phyloP scores from a whole-genome alignment of 2,797 vertebrate genomes.

The Spinibarbus caldwelli region DNA sequence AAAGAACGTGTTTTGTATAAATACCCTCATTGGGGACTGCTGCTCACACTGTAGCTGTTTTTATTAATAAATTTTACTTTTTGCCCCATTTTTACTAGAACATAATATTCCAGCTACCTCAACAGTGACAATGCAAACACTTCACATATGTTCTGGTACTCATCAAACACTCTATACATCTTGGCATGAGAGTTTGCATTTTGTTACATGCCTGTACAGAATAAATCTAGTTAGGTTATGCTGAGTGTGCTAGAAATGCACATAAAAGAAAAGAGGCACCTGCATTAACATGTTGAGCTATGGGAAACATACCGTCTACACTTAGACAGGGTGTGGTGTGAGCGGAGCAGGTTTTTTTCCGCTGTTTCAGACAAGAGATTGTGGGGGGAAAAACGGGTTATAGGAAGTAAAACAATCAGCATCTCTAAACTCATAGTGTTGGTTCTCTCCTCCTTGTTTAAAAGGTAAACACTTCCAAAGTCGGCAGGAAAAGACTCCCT shows the following conservation, averaged over 20 bases:
- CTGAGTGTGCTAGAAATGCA: constrained; percentile 58
- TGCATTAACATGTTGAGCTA: constrained; percentile 43
- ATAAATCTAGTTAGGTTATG: constrained; percentile 18
- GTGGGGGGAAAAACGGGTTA: constrained; percentile 58
- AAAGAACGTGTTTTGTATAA: not conserved
- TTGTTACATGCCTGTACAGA: not conserved
- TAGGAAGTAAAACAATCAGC: constrained; percentile 68
- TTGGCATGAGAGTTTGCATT: constrained; percentile 1
- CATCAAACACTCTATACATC: not conserved
- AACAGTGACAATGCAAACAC: not conserved
- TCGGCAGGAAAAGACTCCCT: constrained; percentile 67
- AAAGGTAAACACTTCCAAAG: constrained; percentile 57
- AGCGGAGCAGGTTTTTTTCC: constrained; percentile 30
- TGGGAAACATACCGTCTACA: constrained; percentile 55
- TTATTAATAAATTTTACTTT: not conserved
- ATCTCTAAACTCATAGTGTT: constrained; percentile 48
- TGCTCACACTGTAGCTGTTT: not conserved
- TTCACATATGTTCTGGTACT: not conserved
- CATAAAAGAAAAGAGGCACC: constrained; percentile 38
- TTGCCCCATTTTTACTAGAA: not conserved
- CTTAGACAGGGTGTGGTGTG: constrained; percentile 63
- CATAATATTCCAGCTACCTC: not conserved
- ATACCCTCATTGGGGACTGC: not conserved
- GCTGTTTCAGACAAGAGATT: constrained; percentile 47
- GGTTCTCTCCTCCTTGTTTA: constrained; percentile 23